Conservation (phyloP, 2,888 invertebrate genomes). For the Phymatocera aterrima region DNA sequence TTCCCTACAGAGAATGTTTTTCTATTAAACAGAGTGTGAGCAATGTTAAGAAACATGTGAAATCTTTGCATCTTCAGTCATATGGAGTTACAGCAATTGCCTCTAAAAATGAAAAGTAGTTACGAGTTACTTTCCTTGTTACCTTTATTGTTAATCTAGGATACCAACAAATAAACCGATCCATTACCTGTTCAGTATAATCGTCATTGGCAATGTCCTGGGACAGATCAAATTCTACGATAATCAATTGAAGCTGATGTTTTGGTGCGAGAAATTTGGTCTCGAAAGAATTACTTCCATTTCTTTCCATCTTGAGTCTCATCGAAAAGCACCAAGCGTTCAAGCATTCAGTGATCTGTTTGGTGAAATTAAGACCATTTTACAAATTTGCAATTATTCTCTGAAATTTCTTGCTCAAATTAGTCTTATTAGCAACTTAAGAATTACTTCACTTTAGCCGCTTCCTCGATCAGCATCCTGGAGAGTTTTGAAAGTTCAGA, state of each 20-base stretch:
- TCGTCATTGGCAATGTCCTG: conserved; percentile 77
- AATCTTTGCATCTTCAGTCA: conserved; percentile 58
- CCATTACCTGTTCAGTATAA: conserved; percentile 70
- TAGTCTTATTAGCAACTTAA: not conserved
- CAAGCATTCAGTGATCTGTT: conserved; percentile 31
- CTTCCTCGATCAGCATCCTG: not conserved
- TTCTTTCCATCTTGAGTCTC: conserved; percentile 74
- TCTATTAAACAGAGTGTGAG: not conserved
- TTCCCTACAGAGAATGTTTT: not conserved
- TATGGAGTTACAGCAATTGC: conserved; percentile 58
- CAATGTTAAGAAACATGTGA: conserved; percentile 54
- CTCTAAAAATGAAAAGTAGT: conserved; percentile 56
- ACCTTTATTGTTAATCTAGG: not conserved
- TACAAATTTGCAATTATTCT: too few relatives aligned
- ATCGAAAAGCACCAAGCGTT: conserved; percentile 47
- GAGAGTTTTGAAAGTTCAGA: conserved; percentile 1
- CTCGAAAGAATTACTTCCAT: conserved; percentile 76
- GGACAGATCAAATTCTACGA: conserved; percentile 81
- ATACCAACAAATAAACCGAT: not conserved
- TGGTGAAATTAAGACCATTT: not conserved
- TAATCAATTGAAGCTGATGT: conserved; percentile 77
- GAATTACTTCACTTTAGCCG: conserved; percentile 3
- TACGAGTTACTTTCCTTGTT: not conserved
- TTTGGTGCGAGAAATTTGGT: conserved; percentile 77
- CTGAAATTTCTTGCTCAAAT: not conserved